phyloP scores from a whole-genome alignment of 1,140 invertebrate genomes.

The Hycleus cichorii region DNA sequence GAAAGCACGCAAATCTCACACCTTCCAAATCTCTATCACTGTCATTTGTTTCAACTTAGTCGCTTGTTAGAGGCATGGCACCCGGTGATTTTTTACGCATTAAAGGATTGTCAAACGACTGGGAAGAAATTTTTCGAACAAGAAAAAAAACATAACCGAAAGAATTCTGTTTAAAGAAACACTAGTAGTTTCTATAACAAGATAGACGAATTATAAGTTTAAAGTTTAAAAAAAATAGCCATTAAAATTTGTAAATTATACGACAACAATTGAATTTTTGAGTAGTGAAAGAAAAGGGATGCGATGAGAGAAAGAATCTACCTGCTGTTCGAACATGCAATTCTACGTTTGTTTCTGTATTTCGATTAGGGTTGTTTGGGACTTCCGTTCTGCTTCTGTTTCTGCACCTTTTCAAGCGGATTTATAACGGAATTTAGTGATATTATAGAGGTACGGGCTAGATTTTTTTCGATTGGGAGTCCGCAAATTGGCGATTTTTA shows the following conservation, averaged over 20 bases:
- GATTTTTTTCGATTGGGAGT: too few relatives aligned
- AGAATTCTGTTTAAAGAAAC: not conserved
- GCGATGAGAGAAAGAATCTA: not conserved
- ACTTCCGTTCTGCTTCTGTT: too few relatives aligned
- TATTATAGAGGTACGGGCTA: too few relatives aligned
- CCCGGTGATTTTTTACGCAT: constrained; percentile 17
- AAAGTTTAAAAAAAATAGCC: not conserved
- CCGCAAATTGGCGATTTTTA: too few relatives aligned
- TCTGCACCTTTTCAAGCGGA: too few relatives aligned
- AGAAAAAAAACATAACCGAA: not conserved
- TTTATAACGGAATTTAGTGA: too few relatives aligned
- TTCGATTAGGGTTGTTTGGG: not conserved
- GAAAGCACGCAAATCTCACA: constrained; percentile 18
- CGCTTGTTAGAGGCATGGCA: constrained; percentile 6
- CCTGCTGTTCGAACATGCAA: not conserved
- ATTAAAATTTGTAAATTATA: not conserved
- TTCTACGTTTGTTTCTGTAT: not conserved
- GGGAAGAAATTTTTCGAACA: not conserved
- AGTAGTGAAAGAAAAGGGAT: not conserved
- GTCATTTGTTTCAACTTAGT: constrained; percentile 18
- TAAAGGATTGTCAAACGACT: constrained; percentile 15
- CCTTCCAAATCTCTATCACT: constrained; percentile 15
- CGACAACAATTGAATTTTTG: not conserved
- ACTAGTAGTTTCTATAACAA: not conserved
- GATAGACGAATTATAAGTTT: not conserved